Conservation (phyloP, 2,797 vertebrate species). For the Simalia tracyae region DNA sequence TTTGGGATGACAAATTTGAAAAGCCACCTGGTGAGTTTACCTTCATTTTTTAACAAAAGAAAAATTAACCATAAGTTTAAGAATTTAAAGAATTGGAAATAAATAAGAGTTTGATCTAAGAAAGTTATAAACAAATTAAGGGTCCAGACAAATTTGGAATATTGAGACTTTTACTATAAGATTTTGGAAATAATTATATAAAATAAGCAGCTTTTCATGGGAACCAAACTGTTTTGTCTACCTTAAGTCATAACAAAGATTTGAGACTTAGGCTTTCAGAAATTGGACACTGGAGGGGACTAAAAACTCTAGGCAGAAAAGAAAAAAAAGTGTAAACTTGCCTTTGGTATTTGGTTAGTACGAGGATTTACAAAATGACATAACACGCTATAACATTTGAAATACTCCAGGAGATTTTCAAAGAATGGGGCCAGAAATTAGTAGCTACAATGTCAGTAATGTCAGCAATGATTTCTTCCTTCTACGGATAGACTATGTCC, state of each 20-base stretch:
- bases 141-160: neutral
- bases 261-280: neutral
- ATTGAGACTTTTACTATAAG: neutral
- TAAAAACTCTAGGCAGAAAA: neutral
- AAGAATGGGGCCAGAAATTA: neutral
- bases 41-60: neutral
- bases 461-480: neutral
- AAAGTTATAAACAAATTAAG: neutral
- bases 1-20: neutral
- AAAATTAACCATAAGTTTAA: neutral
- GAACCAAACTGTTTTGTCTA: neutral
- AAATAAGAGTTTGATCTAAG: neutral
- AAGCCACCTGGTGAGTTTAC: neutral
- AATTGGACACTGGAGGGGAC: neutral
- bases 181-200: neutral
- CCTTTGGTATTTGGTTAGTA: neutral
- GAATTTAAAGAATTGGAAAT: neutral
- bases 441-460: neutral
- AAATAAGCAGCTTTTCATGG: neutral
- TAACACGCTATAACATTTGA: neutral
- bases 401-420: neutral
- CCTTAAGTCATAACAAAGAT: neutral
- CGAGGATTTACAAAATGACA: neutral
- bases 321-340: no score
- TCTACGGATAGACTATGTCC: neutral